A percentile compares a stretch with the other conserved stretches of the same genome.
Conservation (phyloP, 2,888 invertebrate genomes). For the Ennomos quercinarius region DNA sequence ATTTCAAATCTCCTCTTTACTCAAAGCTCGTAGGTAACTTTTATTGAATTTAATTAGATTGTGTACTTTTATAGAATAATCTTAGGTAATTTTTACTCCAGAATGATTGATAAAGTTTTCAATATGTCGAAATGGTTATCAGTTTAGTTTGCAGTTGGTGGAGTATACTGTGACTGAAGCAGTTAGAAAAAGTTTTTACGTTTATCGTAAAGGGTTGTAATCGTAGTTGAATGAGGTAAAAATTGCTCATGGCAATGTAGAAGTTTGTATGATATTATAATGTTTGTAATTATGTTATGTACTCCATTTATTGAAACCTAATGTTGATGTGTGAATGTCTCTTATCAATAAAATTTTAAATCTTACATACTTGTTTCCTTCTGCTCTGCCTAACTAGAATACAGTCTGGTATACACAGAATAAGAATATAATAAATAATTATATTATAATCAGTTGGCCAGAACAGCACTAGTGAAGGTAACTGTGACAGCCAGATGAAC, state of each 20-base stretch:
- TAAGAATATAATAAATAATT: too few relatives aligned
- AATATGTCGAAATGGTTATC: slow-evolving; percentile 8
- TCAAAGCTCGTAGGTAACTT: slow-evolving; percentile 16
- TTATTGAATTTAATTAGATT: slow-evolving; percentile 24
- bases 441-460: too few relatives aligned
- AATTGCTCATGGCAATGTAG: slow-evolving; percentile 62
- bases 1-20: slow-evolving; percentile 19
- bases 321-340: slow-evolving; percentile 86
- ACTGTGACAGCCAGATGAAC: too few relatives aligned
- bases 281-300: slow-evolving; percentile 66
- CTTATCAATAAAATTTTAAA: slow-evolving; percentile 82
- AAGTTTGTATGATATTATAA: slow-evolving; percentile 67
- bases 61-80: slow-evolving; percentile 27
- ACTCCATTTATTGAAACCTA: slow-evolving; percentile 70
- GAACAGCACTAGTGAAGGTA: too few relatives aligned
- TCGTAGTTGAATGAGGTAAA: slow-evolving; percentile 39
- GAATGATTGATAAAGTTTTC: slow-evolving; percentile 7
- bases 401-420: too few relatives aligned
- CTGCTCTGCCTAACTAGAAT: too few relatives aligned
- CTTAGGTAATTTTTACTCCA: slow-evolving; percentile 28
- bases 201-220: slow-evolving; percentile 38
- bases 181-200: slow-evolving; percentile 32
- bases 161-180: slow-evolving; percentile 9
- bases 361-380: slow-evolving; percentile 26
- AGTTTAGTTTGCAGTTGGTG: slow-evolving; percentile 16